Evolutionary conservation across 2,797 vertebrate species (phyloP).

Genomic region (Poecilia picta): DNA sequence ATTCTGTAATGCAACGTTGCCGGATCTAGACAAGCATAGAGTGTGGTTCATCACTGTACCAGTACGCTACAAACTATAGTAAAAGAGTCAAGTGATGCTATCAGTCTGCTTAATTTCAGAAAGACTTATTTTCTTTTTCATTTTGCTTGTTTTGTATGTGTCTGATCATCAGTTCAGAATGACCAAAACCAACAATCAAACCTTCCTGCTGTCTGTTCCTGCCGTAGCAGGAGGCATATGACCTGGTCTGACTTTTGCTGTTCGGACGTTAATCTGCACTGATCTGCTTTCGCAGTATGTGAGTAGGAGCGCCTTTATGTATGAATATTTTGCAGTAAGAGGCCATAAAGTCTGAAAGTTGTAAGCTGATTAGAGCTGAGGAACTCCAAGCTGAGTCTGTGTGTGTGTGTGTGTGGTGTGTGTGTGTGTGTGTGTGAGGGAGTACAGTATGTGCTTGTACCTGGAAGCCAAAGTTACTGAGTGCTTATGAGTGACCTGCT

Average conservation of each 20-base stretch:
- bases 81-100: not conserved
- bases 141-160: not conserved
- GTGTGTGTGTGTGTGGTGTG: slow-evolving; percentile 32
- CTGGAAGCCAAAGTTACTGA: slow-evolving; percentile 32
- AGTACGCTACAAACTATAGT: not conserved
- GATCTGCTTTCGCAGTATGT: slow-evolving; percentile 1
- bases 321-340: slow-evolving; percentile 59
- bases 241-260: not conserved
- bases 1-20: not conserved
- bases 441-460: slow-evolving; percentile 33
- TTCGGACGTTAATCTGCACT: not conserved
- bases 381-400: slow-evolving; percentile 56
- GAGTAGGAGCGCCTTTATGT: slow-evolving; percentile 18
- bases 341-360: slow-evolving; percentile 61
- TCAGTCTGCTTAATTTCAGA: not conserved
- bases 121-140: not conserved
- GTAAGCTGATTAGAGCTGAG: slow-evolving; percentile 78
- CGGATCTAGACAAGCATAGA: not conserved
- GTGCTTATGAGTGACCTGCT: slow-evolving; percentile 25
- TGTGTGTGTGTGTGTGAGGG: slow-evolving; percentile 9
- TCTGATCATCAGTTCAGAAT: not conserved
- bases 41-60: not conserved
- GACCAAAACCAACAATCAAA: not conserved
- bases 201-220: not conserved
- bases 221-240: not conserved